These are phyloP conservation scores for Onychomys arenicola DNA, from an alignment of 2,797 vertebrate genomes.

Conservation along the genomic window DNA sequence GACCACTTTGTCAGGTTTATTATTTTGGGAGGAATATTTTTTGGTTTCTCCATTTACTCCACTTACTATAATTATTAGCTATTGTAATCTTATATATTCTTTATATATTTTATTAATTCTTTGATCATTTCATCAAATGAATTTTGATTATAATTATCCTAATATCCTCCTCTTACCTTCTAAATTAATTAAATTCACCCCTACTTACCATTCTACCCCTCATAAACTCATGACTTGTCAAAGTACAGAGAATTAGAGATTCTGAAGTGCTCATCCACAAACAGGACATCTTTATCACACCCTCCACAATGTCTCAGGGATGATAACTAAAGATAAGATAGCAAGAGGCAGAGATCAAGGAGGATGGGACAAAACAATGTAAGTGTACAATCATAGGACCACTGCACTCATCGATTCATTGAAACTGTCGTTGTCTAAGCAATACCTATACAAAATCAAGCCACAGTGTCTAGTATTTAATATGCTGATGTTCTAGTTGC, in stretches of 20 bases:
- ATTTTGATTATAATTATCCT: not conserved
- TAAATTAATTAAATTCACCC: not conserved
- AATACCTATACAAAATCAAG: not conserved
- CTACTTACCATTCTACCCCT: not conserved
- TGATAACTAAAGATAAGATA: not conserved
- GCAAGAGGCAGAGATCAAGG: not conserved
- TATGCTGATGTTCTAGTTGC: not conserved
- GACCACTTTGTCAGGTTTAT: not conserved
- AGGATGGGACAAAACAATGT: not conserved
- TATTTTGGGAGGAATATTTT: not conserved
- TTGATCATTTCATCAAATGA: not conserved
- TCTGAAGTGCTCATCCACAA: not conserved
- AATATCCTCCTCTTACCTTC: not conserved
- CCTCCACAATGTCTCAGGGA: no score
- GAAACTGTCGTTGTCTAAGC: not conserved
- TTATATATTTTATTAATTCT: not conserved
- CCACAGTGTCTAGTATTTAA: not conserved
- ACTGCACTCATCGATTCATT: not conserved
- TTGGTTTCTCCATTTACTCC: not conserved
- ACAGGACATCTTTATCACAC: not conserved
- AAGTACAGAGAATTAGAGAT: not conserved
- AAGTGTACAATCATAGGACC: not conserved
- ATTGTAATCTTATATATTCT: not conserved
- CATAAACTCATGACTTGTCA: not conserved
- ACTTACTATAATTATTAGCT: not conserved